Evolutionary conservation across 2,113 vertebrate genomes (phyloP).

Genomic region (Corvus hawaiiensis): DNA sequence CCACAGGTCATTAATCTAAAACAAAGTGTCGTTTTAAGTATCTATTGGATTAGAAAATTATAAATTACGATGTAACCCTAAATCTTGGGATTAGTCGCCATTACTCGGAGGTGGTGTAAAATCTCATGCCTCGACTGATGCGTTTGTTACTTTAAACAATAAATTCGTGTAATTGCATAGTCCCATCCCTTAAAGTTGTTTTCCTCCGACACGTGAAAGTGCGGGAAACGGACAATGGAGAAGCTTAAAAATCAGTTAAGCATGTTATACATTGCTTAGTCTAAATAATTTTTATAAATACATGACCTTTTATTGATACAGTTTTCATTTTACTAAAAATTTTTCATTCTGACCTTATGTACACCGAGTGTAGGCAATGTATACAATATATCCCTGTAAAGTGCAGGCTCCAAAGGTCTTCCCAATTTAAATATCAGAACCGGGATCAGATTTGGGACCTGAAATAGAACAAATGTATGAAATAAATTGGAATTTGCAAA

Average conservation of each 20-base stretch:
- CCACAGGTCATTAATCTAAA: no score
- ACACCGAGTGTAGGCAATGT: conserved; percentile 86
- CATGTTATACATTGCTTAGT: not conserved
- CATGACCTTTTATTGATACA: not conserved
- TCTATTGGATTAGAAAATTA: no score
- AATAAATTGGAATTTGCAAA: not conserved
- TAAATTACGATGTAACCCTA: no score
- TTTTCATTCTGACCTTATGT: conserved; percentile 83
- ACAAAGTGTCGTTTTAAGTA: no score
- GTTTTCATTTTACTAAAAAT: not conserved
- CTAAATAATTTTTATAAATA: not conserved
- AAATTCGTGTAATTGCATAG: no score
- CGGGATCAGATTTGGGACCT: conserved; percentile 88
- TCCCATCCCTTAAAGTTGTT: no score
- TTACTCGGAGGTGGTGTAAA: no score
- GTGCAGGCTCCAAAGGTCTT: conserved; percentile 74
- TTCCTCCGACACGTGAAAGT: no score
- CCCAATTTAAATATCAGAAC: conserved; percentile 88
- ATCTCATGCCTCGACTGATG: no score
- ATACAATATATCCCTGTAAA: conserved; percentile 81
- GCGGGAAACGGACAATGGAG: not conserved
- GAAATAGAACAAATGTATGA: conserved; percentile 27
- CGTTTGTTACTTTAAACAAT: no score
- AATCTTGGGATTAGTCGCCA: no score
- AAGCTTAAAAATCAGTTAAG: not conserved